Evolutionary conservation across 2,797 vertebrate species (phyloP).

Genomic region (Trichosurus vulpecula): DNA sequence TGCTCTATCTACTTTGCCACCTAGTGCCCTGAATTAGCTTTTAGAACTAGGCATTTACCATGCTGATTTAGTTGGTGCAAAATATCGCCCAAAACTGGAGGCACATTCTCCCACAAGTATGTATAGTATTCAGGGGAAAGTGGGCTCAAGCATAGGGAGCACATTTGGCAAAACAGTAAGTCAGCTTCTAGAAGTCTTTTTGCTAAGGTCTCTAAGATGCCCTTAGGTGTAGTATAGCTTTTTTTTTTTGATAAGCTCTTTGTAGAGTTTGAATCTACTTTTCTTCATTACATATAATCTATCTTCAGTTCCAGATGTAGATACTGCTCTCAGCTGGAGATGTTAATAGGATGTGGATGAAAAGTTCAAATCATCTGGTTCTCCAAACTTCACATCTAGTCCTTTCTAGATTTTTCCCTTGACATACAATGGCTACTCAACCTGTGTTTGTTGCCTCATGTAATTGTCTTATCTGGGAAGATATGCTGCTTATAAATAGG

Average conservation of each 20-base stretch:
- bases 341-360: neutral
- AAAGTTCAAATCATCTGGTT: neutral
- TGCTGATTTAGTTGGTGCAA: neutral
- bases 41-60: neutral
- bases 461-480: neutral
- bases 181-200: neutral
- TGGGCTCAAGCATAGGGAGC: neutral
- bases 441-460: neutral
- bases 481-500: neutral
- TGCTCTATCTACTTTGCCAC: neutral
- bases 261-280: neutral
- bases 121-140: neutral
- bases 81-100: neutral
- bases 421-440: neutral
- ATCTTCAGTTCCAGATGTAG: neutral
- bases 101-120: neutral
- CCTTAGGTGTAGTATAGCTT: neutral
- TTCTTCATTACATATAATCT: neutral
- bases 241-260: neutral
- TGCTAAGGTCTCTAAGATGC: neutral
- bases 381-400: neutral
- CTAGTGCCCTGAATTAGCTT: neutral
- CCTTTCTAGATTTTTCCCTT: neutral
- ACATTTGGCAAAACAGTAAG: neutral
- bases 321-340: neutral